Evolutionary conservation across 2,113 vertebrate species (phyloP), one percentile per base, ranked within the genome.

Genomic region (Caretta caretta): DNA sequence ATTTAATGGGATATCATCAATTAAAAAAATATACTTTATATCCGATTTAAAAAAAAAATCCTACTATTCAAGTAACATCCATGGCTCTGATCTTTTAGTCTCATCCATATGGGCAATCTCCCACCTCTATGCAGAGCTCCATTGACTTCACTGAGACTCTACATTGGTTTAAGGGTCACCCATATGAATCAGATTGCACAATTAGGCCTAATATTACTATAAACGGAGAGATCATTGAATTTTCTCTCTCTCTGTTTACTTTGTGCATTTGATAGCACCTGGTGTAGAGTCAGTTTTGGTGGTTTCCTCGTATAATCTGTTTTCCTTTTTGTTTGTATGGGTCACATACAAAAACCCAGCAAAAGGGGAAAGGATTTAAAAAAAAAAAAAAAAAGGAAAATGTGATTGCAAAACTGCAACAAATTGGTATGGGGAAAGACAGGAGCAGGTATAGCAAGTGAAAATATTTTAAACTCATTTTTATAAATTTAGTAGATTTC

Each of bases 401-500:
- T 38, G 29, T 54, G 56, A 84, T 38, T 49, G 35, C n/a, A 81
- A 54, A 42, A 49, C 75, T 42, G 48, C 24, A 69, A 85, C 24
- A 51, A 51, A 69, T 9, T n/a, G 14, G 83, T 31, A 6, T n/a
- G 35, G 59, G 48, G 31, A 65, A 69, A 69, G 19, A 38, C n/a
- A 35, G n/a, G 3, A 19, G 42, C n/a, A 27, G 51, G 29, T 35
- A 75, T 31, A 27, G 80, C 24, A 16, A 2, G 25, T 48, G 38
- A 24, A 54, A 22, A 22, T 16, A 7, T n/a, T 0, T 13, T 20
- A 12, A 78, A 46, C 13, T 78, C 12, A 7, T 13, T 50, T 31
- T 13, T 5, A 6, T 1, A 10, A 9, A 16, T 5, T 16, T 20
- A 5, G 2, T 57, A 54, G 2, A 12, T 75, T 72, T 46, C 20